Evolutionary conservation across 2,888 invertebrate species (phyloP).

Genomic region (Zygogramma bicolorata): DNA sequence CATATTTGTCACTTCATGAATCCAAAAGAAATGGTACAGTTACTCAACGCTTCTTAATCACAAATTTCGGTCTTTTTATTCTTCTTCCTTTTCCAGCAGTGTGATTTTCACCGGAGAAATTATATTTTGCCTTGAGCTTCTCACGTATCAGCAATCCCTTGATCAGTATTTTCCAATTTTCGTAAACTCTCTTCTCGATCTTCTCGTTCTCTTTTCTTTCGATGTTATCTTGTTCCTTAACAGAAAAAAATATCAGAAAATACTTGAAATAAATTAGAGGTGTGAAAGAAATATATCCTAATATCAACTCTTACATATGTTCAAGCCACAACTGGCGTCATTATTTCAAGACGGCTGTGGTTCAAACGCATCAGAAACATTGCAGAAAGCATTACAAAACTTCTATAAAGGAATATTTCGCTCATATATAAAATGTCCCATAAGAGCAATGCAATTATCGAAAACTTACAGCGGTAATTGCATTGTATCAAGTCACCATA

Average conservation of each 20-base stretch:
- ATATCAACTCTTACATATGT: not conserved
- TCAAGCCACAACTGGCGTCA: too few relatives aligned
- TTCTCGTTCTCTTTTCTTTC: constrained; percentile 81
- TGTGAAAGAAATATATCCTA: not conserved
- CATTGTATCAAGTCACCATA: too few relatives aligned
- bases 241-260: constrained; percentile 21
- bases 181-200: constrained; percentile 83
- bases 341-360: too few relatives aligned
- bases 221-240: constrained; percentile 81
- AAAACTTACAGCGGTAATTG: too few relatives aligned
- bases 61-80: not conserved
- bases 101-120: constrained; percentile 69
- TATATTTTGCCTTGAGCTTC: constrained; percentile 81
- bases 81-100: constrained; percentile 44
- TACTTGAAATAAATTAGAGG: not conserved
- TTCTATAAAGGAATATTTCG: too few relatives aligned
- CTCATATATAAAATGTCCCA: too few relatives aligned
- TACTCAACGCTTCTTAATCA: constrained; percentile 26
- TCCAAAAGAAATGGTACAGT: not conserved
- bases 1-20: too few relatives aligned
- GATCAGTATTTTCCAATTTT: constrained; percentile 90
- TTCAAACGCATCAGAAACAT: too few relatives aligned
- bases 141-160: constrained; percentile 84
- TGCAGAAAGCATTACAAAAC: too few relatives aligned
- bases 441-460: too few relatives aligned